These are phyloP conservation scores for Megalurothrips usitatus DNA, from an alignment of 2,888 invertebrate genomes.

Conservation along the genomic window DNA sequence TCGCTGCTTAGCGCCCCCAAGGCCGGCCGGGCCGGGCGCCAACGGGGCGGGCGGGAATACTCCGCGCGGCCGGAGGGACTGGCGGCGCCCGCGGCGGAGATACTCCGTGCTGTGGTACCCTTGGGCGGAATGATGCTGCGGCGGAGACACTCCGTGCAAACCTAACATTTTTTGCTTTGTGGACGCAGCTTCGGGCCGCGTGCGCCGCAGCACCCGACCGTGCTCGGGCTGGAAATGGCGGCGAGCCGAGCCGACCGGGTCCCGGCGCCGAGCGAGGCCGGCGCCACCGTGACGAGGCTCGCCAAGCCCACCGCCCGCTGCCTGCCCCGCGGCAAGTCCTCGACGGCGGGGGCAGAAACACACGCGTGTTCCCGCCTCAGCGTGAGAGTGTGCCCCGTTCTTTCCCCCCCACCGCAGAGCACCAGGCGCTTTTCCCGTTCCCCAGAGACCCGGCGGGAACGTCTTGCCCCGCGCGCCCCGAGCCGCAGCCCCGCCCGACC, in stretches of 20 bases:
- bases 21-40: neutral
- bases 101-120: no score
- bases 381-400: neutral
- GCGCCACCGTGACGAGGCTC: neutral
- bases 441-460: neutral
- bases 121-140: no score
- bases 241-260: neutral
- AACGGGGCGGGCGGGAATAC: no score
- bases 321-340: neutral
- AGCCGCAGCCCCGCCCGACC: neutral
- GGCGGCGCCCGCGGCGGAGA: no score
- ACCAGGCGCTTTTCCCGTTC: neutral
- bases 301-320: neutral
- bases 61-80: no score
- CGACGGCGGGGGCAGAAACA: neutral
- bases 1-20: neutral
- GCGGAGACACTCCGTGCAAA: no score
- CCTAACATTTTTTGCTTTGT: neutral
- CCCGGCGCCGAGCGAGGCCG: neutral
- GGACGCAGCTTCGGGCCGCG: neutral
- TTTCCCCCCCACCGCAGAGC: neutral
- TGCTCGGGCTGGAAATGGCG: neutral
- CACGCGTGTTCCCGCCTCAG: neutral
- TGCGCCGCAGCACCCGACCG: neutral
- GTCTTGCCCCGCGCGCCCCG: neutral